Evolutionary conservation across 2,113 vertebrate genomes (phyloP), one percentile per base, ranked within the genome.

Genomic region (Strix uralensis): DNA sequence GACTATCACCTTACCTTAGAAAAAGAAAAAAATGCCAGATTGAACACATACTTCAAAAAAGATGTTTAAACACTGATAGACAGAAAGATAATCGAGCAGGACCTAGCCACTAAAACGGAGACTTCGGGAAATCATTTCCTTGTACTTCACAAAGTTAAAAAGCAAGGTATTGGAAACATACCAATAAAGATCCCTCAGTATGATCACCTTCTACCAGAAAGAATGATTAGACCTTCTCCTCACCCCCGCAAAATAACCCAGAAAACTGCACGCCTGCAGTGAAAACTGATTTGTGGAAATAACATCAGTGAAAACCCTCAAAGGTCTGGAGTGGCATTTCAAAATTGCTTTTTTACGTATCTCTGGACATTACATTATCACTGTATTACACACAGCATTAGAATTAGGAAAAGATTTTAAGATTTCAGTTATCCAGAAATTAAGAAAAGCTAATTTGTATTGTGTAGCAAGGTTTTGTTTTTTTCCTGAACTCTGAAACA

Each of bases 141-240:
- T 38, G 19, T 46, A 61, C 77, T 87, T 77, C 44, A 92, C 13
- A 27, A 59, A 77, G 30, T 44, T 86, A 75, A 88, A 93, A 87
- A 70, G 18, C 30, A 77, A 72, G 5, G 15, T 38, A 66, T 19
- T 55, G 22, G 79, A 95, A 95, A 83, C 16, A 59, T 14, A 32
- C 9, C n/a, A 83, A 51, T 38, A 81, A 77, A 81, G 21, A 67
- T 18, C 25, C 29, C 47, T 67, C 66, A 51, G 5, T 38, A 54
- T 15, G 10, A 86, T 13, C 73, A 80, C 14, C 9, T 74, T n/a
- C 30, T 73, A 57, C 11, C 32, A 85, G 57, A 77, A 81, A 71
- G n/a, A 38, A 11, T 0, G 0, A 78, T 69, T 17, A 92, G 16
- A 7, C 65, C n/a, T 77, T 54, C 22, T 27, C 8, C 2, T 8